These are phyloP conservation scores for Drosophila robusta DNA, from an alignment of 2,888 invertebrate species.

Conservation along the genomic window DNA sequence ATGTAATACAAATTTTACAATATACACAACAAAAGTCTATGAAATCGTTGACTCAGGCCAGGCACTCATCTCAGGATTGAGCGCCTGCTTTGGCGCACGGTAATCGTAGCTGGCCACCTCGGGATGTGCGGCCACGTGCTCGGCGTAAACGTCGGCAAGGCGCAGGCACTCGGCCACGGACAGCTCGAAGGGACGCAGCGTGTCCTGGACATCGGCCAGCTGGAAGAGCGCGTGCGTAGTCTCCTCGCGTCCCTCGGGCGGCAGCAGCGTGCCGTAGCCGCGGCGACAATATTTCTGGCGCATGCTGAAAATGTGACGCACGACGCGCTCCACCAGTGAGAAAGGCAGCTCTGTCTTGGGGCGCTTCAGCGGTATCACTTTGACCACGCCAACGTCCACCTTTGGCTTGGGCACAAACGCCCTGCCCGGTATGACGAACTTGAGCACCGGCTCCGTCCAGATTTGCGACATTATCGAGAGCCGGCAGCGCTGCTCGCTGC, in stretches of 20 bases:
- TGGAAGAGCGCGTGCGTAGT: slow-evolving; percentile 89
- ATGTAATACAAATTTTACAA: slow-evolving; percentile 68
- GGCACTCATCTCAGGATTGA: neutral
- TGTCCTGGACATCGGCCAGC: slow-evolving; percentile 90
- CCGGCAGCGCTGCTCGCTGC: slow-evolving; percentile 91
- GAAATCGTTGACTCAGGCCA: slow-evolving; percentile 40
- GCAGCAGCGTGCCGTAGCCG: slow-evolving; percentile 91
- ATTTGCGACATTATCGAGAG: slow-evolving; percentile 98
- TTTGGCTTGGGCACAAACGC: slow-evolving; percentile 98
- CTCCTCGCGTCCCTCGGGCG: slow-evolving; percentile 88
- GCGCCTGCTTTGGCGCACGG: slow-evolving; percentile 86
- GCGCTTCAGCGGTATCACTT: slow-evolving; percentile 91
- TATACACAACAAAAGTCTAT: slow-evolving; percentile 44
- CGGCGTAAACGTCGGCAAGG: slow-evolving; percentile 91
- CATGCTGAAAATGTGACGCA: slow-evolving; percentile 94
- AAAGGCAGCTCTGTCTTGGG: slow-evolving; percentile 93
- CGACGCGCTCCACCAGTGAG: slow-evolving; percentile 94
- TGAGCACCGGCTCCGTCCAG: slow-evolving; percentile 93
- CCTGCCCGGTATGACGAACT: slow-evolving; percentile 94
- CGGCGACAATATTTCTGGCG: slow-evolving; percentile 93
- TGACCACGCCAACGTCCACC: slow-evolving; percentile 98
- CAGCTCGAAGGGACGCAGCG: slow-evolving; percentile 90
- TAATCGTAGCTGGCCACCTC: slow-evolving; percentile 89
- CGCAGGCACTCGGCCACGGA: slow-evolving; percentile 92
- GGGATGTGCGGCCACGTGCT: slow-evolving; percentile 89